These are phyloP conservation scores for Eupsilia transversa DNA, from an alignment of 2,888 invertebrate species.

Conservation along the genomic window DNA sequence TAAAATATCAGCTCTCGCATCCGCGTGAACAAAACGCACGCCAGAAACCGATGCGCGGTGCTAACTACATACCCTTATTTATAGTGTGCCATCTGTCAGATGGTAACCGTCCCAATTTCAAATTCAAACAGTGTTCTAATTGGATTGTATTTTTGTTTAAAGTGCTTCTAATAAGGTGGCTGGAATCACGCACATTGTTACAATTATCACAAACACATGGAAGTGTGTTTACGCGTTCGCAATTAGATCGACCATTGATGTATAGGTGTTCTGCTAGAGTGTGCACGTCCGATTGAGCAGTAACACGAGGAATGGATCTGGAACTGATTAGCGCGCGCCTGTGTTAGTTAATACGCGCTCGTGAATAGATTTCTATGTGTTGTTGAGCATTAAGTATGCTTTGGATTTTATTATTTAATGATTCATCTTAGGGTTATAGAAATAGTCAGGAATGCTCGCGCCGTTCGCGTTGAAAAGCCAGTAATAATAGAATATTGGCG, in stretches of 20 bases:
- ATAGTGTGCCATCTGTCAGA: constrained; percentile 89
- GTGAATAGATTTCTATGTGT: constrained; percentile 86
- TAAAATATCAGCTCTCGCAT: constrained; percentile 81
- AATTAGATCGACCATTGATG: constrained; percentile 89
- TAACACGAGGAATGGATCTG: constrained; percentile 85
- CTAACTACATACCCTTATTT: constrained; percentile 86
- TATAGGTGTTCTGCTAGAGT: constrained; percentile 78
- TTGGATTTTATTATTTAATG: constrained; percentile 91
- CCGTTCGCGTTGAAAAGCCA: constrained; percentile 88
- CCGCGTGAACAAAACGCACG: constrained; percentile 77
- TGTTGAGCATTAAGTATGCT: constrained; percentile 90
- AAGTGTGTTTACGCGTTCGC: constrained; percentile 88
- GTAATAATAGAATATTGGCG: constrained; percentile 90
- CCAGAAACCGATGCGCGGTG: constrained; percentile 75
- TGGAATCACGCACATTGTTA: constrained; percentile 87
- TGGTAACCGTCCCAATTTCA: constrained; percentile 87
- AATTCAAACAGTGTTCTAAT: constrained; percentile 88
- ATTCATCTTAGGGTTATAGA: constrained; percentile 90
- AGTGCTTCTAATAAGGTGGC: constrained; percentile 87
- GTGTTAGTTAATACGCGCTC: constrained; percentile 85
- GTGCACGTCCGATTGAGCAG: constrained; percentile 83
- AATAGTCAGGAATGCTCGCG: constrained; percentile 89
- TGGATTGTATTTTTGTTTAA: constrained; percentile 90
- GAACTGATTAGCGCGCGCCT: constrained; percentile 87
- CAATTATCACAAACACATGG: constrained; percentile 84